phyloP scores from a whole-genome alignment of 2,113 vertebrate species.

The Crotalus tigris region DNA sequence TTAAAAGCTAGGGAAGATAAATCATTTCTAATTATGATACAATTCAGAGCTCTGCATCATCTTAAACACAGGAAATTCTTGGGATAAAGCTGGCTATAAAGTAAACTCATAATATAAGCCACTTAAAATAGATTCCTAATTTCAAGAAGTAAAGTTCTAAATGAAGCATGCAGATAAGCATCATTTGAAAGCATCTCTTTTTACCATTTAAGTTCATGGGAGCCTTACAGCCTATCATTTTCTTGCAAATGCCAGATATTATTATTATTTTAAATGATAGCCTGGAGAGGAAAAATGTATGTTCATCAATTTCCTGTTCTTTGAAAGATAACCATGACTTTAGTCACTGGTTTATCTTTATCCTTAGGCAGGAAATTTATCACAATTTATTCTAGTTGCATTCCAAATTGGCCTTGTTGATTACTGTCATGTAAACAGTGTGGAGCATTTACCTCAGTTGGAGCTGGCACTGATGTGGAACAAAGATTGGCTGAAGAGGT shows the following conservation, averaged over 20 bases:
- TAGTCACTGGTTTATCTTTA: constrained; percentile 75
- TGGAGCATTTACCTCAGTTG: constrained; percentile 66
- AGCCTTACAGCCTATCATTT: constrained; percentile 67
- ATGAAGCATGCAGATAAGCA: constrained; percentile 49
- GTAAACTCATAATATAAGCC: background rate
- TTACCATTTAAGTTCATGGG: constrained; percentile 66
- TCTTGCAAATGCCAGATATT: constrained; percentile 59
- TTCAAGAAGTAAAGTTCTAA: constrained; percentile 42
- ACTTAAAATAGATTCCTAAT: background rate
- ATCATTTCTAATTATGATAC: background rate
- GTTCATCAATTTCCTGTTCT: constrained; percentile 71
- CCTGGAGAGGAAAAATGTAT: constrained; percentile 57
- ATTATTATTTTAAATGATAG: constrained; percentile 46
- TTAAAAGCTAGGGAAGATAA: background rate
- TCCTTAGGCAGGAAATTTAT: constrained; percentile 77
- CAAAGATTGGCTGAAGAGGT: constrained; percentile 65
- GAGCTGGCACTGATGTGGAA: constrained; percentile 64
- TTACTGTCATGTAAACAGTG: constrained; percentile 80
- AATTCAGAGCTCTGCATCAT: background rate
- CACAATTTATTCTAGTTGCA: constrained; percentile 80
- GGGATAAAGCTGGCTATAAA: background rate
- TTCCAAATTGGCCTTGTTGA: constrained; percentile 82
- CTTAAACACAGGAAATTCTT: background rate
- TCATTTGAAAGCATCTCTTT: constrained; percentile 60
- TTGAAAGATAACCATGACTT: constrained; percentile 68